Percentiles rank a stretch among this genome's conserved stretches.
phyloP scores from a whole-genome alignment of 2,888 invertebrate species.

The Hedya salicella region DNA sequence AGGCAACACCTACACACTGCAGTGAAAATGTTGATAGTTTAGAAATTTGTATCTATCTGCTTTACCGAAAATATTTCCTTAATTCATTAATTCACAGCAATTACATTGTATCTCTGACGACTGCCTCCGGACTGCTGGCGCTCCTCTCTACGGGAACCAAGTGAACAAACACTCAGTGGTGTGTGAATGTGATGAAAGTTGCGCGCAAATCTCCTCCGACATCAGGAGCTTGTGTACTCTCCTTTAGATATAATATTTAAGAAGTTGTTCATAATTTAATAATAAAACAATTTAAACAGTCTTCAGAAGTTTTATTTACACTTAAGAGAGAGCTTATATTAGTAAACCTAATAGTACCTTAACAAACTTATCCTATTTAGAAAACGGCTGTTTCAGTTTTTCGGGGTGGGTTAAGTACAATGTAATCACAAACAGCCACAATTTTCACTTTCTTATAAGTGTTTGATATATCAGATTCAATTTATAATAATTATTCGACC shows the following conservation, averaged over 20 bases:
- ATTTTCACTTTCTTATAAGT: slow-evolving; percentile 49
- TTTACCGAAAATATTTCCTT: slow-evolving; percentile 45
- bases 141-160: slow-evolving; percentile 97
- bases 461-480: slow-evolving; percentile 6
- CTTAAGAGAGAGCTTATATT: slow-evolving; percentile 60
- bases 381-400: slow-evolving; percentile 61
- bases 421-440: slow-evolving; percentile 70
- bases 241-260: slow-evolving; percentile 51
- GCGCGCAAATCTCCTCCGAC: slow-evolving; percentile 30
- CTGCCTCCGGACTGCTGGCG: slow-evolving; percentile 95
- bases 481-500: slow-evolving; percentile 15
- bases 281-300: slow-evolving; percentile 72
- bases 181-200: slow-evolving; percentile 50
- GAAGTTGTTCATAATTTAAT: slow-evolving; percentile 66
- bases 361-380: slow-evolving; percentile 54
- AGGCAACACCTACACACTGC: background rate
- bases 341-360: slow-evolving; percentile 57
- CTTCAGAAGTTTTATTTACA: slow-evolving; percentile 77
- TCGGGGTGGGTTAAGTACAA: slow-evolving; percentile 73
- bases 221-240: slow-evolving; percentile 45
- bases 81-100: slow-evolving; percentile 84
- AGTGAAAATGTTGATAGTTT: background rate
- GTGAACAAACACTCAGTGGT: slow-evolving; percentile 67
- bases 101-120: slow-evolving; percentile 95
- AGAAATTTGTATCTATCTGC: background rate